Evolutionary conservation across 2,888 invertebrate species (phyloP).

Genomic region (Cremastinae sp.): DNA sequence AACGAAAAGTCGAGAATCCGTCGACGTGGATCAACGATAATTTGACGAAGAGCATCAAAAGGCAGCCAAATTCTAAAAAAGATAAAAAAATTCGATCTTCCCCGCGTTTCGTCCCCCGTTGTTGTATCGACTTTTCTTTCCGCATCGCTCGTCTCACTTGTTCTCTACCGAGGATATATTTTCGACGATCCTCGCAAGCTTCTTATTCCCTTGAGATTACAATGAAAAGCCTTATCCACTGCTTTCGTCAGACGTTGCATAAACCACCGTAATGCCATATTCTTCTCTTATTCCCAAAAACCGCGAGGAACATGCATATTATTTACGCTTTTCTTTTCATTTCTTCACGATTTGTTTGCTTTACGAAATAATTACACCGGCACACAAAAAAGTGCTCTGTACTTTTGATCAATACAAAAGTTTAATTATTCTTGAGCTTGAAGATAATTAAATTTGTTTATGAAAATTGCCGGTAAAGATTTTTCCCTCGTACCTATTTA

Average conservation of each 20-base stretch:
- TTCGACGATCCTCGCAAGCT: not conserved
- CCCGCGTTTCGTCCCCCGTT: slow-evolving; percentile 4
- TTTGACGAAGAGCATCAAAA: slow-evolving; percentile 46
- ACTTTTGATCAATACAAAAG: too few relatives aligned
- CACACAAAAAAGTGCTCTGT: too few relatives aligned
- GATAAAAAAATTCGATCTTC: slow-evolving; percentile 4
- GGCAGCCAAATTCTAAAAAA: slow-evolving; percentile 18
- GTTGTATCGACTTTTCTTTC: slow-evolving; percentile 19
- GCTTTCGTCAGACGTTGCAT: slow-evolving; percentile 39
- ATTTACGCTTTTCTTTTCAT: too few relatives aligned
- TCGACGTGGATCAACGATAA: slow-evolving; percentile 55
- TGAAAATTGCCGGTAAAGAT: too few relatives aligned
- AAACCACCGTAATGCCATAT: slow-evolving; percentile 17
- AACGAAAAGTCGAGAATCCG: slow-evolving; percentile 4
- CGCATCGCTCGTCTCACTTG: slow-evolving; percentile 34
- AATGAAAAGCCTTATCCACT: slow-evolving; percentile 46
- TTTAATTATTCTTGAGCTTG: too few relatives aligned
- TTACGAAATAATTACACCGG: too few relatives aligned
- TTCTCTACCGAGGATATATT: slow-evolving; percentile 26
- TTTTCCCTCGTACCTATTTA: too few relatives aligned
- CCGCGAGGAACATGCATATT: slow-evolving; percentile 2
- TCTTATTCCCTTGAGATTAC: slow-evolving; percentile 13
- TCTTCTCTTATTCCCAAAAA: not conserved
- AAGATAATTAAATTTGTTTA: too few relatives aligned
- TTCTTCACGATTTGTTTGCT: too few relatives aligned